A percentile compares a stretch with the other conserved stretches of the same genome.
phyloP scores from a whole-genome alignment of 2,888 invertebrate species.

The Caradrina clavipalpis region DNA sequence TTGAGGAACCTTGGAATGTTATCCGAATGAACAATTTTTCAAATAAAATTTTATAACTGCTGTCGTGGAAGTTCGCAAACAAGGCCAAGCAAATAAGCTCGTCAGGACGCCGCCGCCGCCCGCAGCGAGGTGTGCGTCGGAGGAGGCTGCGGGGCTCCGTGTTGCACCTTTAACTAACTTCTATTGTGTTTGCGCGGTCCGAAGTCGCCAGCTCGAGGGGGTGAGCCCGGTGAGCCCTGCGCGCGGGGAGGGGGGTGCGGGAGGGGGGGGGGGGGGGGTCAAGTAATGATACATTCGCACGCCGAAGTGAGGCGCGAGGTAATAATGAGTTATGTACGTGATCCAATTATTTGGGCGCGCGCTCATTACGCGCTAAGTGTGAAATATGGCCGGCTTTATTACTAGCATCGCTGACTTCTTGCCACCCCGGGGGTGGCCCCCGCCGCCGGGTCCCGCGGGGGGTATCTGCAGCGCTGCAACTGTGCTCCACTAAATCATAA shows the following conservation, averaged over 20 bases:
- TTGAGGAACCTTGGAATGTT: conserved; percentile 10
- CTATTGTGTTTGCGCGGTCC: conserved; percentile 69
- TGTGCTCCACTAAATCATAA: conserved; percentile 87
- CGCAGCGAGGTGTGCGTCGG: conserved; percentile 2
- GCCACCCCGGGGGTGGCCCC: conserved; percentile 56
- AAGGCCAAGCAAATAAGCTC: conserved; percentile 53
- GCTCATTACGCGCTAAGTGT: conserved; percentile 91
- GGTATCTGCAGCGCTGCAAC: conserved; percentile 85
- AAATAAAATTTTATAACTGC: conserved; percentile 36
- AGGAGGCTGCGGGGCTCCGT: conserved; percentile 22
- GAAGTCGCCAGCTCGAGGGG: conserved; percentile 50
- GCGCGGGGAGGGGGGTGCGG: conserved; percentile 29
- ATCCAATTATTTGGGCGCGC: conserved; percentile 91
- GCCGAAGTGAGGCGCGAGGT: conserved; percentile 89
- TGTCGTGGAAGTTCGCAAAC: conserved; percentile 35
- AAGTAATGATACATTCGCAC: conserved; percentile 88
- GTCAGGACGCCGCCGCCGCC: background rate
- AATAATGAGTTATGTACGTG: conserved; percentile 92
- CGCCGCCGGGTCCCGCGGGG: conserved; percentile 37
- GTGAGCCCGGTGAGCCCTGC: conserved; percentile 34
- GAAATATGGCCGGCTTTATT: conserved; percentile 91
- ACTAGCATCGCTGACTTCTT: conserved; percentile 84
- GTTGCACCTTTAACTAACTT: conserved; percentile 73
- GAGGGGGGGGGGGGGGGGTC: conserved; percentile 56
- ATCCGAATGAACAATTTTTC: conserved; percentile 6